A percentile compares a stretch with the other conserved stretches of the same genome.
Conservation (phyloP, 2,113 vertebrate genomes). For the Conger conger region DNA sequence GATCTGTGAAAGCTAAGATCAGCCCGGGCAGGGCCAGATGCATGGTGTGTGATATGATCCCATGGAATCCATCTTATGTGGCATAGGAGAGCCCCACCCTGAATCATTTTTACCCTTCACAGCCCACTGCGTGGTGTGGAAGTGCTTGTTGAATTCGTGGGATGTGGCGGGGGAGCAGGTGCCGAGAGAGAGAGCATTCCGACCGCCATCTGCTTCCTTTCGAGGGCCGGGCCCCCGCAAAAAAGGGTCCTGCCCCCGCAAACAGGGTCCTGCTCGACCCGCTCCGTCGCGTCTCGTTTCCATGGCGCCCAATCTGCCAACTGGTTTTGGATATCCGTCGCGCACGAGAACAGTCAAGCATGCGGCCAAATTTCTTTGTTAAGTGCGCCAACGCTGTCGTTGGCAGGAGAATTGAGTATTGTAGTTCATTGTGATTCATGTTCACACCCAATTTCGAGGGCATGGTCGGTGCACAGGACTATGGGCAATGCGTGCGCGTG, state of each 20-base stretch:
- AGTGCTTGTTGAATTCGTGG: not conserved
- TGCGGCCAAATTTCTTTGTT: constrained; percentile 65
- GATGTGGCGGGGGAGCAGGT: constrained; percentile 62
- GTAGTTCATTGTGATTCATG: not conserved
- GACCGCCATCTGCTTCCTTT: constrained; percentile 72
- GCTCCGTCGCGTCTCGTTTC: constrained; percentile 55
- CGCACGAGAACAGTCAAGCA: constrained; percentile 71
- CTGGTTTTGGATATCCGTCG: constrained; percentile 58
- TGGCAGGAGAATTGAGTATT: constrained; percentile 22
- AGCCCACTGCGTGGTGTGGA: not conserved
- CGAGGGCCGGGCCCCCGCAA: constrained; percentile 57
- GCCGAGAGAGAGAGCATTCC: constrained; percentile 63
- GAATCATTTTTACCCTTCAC: not conserved
- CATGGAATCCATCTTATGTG: not conserved
- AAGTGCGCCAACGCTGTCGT: constrained; percentile 35
- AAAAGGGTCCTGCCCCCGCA: constrained; percentile 63
- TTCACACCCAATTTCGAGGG: not conserved
- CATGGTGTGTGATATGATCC: not conserved
- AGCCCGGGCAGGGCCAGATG: not conserved
- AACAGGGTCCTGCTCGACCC: constrained; percentile 36
- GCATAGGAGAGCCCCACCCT: not conserved
- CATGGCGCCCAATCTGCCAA: constrained; percentile 56
- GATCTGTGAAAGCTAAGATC: not conserved
- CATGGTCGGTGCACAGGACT: not conserved
- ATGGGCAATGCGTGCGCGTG: not conserved